A percentile compares a stretch with the other conserved stretches of the same genome.
phyloP scores from a whole-genome alignment of 1,140 invertebrate species.

The Neuroterus valhalla region DNA sequence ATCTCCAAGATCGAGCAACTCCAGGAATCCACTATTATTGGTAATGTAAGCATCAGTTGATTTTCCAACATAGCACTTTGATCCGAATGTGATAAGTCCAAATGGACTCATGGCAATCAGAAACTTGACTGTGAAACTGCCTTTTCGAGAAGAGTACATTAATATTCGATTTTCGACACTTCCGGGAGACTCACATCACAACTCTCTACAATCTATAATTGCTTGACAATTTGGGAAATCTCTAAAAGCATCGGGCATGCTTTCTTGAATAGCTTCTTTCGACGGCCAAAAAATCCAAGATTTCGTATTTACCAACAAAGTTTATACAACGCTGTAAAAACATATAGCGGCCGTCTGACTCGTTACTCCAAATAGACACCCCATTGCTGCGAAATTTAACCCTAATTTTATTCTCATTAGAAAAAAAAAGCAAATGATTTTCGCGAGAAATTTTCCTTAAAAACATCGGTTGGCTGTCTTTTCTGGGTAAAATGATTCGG shows the following conservation, averaged over 20 bases:
- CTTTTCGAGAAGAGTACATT: conserved; percentile 41
- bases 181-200: conserved; percentile 31
- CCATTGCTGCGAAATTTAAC: not conserved
- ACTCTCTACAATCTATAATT: conserved; percentile 40
- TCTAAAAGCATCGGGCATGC: conserved; percentile 32
- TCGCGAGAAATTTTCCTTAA: conserved; percentile 2
- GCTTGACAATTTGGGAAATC: conserved; percentile 30
- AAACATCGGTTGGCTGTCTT: conserved; percentile 10
- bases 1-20: conserved; percentile 53
- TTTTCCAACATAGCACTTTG: conserved; percentile 34
- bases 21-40: conserved; percentile 50
- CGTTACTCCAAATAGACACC: not conserved
- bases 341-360: not conserved
- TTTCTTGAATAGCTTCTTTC: conserved; percentile 31
- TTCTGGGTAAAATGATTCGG: not conserved
- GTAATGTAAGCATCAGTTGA: conserved; percentile 36
- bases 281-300: conserved; percentile 34
- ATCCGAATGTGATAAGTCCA: conserved; percentile 19
- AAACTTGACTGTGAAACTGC: conserved; percentile 38
- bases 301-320: conserved; percentile 10
- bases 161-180: conserved; percentile 35
- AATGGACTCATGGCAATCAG: conserved; percentile 36
- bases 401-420: conserved; percentile 22
- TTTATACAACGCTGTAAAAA: conserved; percentile 9
- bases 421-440: conserved; percentile 24